phyloP scores from a whole-genome alignment of 2,888 invertebrate genomes.

The Yponomeuta cagnagella region DNA sequence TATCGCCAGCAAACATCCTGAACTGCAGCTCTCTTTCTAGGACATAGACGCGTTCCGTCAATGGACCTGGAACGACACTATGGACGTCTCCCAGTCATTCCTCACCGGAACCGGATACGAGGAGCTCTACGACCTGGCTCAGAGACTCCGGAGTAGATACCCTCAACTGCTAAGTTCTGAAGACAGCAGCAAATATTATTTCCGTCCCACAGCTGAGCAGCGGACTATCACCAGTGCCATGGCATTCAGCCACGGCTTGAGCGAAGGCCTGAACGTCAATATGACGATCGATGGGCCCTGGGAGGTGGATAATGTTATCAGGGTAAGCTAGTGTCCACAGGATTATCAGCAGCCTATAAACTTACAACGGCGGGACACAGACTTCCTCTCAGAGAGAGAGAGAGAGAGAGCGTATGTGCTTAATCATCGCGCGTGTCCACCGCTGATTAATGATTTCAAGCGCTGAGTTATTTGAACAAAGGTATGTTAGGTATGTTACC shows the following conservation, averaged over 20 bases:
- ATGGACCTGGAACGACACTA: conserved; percentile 80
- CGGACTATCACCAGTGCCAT: conserved; percentile 77
- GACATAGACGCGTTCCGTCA: conserved; percentile 79
- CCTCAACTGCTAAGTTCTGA: conserved; percentile 60
- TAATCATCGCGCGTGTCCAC: too few species aligned
- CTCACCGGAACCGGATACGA: conserved; percentile 77
- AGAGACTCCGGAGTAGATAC: conserved; percentile 44
- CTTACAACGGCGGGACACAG: not conserved
- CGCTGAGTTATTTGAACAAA: too few species aligned
- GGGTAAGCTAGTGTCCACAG: conserved; percentile 31
- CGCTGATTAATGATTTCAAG: too few species aligned
- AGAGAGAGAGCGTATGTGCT: not conserved
- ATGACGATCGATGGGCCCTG: conserved; percentile 37
- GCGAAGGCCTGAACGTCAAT: conserved; percentile 36
- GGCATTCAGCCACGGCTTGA: conserved; percentile 76
- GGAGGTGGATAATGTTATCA: conserved; percentile 44
- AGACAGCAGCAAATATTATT: conserved; percentile 65
- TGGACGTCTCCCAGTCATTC: conserved; percentile 71
- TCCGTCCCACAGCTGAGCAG: conserved; percentile 77
- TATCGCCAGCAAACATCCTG: too few species aligned
- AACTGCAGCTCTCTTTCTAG: conserved; percentile 34
- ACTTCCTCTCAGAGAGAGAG: not conserved
- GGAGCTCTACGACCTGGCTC: conserved; percentile 79
- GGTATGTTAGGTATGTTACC: too few species aligned
- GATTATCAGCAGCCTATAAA: too few species aligned